These are phyloP conservation scores for Aphaenogaster ashmeadi DNA, from an alignment of 1,140 invertebrate species.

Conservation along the genomic window DNA sequence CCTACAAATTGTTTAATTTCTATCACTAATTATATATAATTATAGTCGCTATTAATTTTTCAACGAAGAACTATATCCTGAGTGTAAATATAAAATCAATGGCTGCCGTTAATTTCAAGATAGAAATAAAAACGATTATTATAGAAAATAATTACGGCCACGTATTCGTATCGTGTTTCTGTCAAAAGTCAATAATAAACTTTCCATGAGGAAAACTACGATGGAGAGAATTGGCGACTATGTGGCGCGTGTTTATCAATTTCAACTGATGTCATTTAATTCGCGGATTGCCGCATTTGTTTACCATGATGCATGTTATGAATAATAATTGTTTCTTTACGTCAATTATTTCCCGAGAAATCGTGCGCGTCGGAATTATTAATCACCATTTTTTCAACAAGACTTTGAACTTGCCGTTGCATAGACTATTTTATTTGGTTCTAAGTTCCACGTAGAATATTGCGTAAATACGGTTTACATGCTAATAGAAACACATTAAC, in stretches of 20 bases:
- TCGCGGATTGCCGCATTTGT: conserved; percentile 17
- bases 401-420: conserved; percentile 37
- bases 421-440: conserved; percentile 14
- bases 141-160: neutral
- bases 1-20: neutral
- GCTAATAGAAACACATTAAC: neutral
- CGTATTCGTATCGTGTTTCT: neutral
- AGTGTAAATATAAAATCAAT: conserved; percentile 1
- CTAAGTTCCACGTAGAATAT: neutral
- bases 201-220: conserved; percentile 7
- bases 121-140: conserved; percentile 14
- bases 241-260: neutral
- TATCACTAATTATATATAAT: neutral
- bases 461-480: neutral
- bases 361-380: neutral
- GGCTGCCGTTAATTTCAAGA: neutral
- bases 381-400: conserved; percentile 1
- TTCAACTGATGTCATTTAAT: conserved; percentile 36
- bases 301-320: neutral
- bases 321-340: conserved; percentile 27
- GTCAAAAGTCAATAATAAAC: neutral
- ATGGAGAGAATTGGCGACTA: too few relatives aligned
- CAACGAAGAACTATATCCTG: too few relatives aligned
- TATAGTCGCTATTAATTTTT: neutral
- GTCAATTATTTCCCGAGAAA: conserved; percentile 26